phyloP scores from a whole-genome alignment of 2,888 invertebrate species.

The Rotaria sp. region DNA sequence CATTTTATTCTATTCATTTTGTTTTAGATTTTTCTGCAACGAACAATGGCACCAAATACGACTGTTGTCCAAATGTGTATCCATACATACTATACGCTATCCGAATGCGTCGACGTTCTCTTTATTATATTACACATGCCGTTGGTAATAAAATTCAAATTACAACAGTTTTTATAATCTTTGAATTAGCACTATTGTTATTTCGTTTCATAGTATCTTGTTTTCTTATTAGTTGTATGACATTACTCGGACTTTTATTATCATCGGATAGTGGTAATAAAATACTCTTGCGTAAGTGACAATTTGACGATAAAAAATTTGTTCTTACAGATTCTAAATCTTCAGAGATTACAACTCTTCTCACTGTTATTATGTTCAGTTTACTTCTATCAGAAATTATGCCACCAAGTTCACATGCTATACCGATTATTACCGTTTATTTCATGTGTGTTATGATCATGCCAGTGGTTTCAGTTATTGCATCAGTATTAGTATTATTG shows the following conservation, averaged over 20 bases:
- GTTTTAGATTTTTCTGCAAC: not conserved
- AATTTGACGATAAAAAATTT: not conserved
- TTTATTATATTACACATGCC: conserved; percentile 35
- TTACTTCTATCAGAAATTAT: conserved; percentile 38
- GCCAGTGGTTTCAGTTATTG: conserved; percentile 31
- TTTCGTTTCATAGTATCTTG: conserved; percentile 35
- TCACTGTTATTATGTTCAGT: too few species aligned
- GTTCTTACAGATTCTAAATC: not conserved
- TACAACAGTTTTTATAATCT: too few species aligned
- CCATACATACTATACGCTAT: conserved; percentile 36
- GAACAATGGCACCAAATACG: conserved; percentile 23
- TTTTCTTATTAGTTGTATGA: conserved; percentile 36
- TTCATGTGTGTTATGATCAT: too few species aligned
- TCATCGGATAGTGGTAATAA: too few species aligned
- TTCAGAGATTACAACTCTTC: too few species aligned
- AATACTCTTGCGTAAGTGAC: conserved; percentile 7
- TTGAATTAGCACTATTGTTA: not conserved
- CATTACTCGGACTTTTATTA: conserved; percentile 35
- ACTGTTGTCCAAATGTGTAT: too few species aligned
- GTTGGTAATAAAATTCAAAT: not conserved
- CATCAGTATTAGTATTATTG: conserved; percentile 33
- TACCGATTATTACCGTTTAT: conserved; percentile 34
- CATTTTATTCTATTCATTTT: not conserved
- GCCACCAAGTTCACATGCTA: conserved; percentile 31
- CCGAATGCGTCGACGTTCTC: conserved; percentile 34